Evolutionary conservation across 2,797 vertebrate species (phyloP).

Genomic region (Chloroceryle amazona): DNA sequence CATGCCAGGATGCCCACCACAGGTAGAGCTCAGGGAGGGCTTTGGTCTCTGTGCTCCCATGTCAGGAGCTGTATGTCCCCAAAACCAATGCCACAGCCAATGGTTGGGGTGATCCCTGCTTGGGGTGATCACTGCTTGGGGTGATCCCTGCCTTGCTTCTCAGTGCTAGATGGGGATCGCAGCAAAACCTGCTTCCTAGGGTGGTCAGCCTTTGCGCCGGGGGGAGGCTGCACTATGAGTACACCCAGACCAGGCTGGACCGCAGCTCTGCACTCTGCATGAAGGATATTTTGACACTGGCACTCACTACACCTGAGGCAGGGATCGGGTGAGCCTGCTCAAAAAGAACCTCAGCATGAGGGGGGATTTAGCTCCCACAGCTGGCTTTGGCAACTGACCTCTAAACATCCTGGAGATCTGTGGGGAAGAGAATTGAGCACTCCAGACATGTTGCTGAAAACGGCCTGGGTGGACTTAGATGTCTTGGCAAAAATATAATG

Average conservation of each 20-base stretch:
- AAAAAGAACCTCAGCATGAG: background rate
- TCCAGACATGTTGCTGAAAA: background rate
- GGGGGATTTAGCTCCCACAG: background rate
- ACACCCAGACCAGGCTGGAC: background rate
- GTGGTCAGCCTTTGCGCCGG: background rate
- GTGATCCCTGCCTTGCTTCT: background rate
- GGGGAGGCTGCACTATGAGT: background rate
- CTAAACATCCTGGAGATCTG: background rate
- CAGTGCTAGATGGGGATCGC: background rate
- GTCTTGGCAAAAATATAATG: background rate
- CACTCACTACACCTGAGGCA: background rate
- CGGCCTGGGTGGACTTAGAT: background rate
- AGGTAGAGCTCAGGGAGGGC: background rate
- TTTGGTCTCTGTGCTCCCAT: background rate
- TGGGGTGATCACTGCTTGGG: background rate
- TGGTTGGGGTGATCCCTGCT: background rate
- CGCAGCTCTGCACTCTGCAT: background rate
- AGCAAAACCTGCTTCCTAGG: background rate
- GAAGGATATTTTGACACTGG: background rate
- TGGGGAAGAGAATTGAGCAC: background rate
- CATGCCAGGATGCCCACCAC: rapidly evolving
- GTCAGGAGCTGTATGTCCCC: background rate
- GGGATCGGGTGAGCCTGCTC: background rate
- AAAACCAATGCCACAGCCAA: background rate
- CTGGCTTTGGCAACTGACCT: background rate